Evolutionary conservation across 2,888 invertebrate genomes (phyloP), one percentile per base, ranked within the genome.

Genomic region (Eurytoma adleriae): DNA sequence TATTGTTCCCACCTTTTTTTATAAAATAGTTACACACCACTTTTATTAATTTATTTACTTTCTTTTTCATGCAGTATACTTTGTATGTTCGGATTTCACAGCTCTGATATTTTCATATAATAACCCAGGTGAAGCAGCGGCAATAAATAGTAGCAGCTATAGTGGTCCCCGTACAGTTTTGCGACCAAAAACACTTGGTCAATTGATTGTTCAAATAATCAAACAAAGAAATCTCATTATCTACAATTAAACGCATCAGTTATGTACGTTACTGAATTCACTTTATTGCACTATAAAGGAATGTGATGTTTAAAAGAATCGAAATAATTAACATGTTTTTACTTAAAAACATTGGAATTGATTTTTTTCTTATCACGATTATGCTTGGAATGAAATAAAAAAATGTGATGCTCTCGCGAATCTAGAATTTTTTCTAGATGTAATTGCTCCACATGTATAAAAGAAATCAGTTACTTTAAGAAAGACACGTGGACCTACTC

Each of bases 21-120:
- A 40, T 20, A 68, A 64, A 54, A 69, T 68, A 73, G 18, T 64
- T 64, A 72, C 50, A 24, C 57, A 64, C 30, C 52, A 68, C 16
- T 71, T 71, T 61, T 67, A n/a, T 62, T 70, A 59, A n/a, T 4
- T n/a, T 70, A 24, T 50, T 76, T 61, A 48, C 66, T 71, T 64
- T 73, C 27, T 54, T 27, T 72, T 68, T 73, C 62, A 66, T 62
- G 72, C 71, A 76, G 27, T 56, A 73, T 77, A 64, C 48, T 66
- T 73, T 72, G n/a, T 71, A 50, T 57, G 68, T 68, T 72, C 40
- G 12, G 20, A 79, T 76, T 78, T 81, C 81, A 79, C 78, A 81
- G 79, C 81, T 81, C 75, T 76, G 24, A 79, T 73, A 5, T 79
- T 78, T 76, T 67, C 20, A 72, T 73, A 40, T 40, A 40, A 4